Conservation (phyloP, 2,113 vertebrate genomes). For the Brachyhypopomus occidentalis region DNA sequence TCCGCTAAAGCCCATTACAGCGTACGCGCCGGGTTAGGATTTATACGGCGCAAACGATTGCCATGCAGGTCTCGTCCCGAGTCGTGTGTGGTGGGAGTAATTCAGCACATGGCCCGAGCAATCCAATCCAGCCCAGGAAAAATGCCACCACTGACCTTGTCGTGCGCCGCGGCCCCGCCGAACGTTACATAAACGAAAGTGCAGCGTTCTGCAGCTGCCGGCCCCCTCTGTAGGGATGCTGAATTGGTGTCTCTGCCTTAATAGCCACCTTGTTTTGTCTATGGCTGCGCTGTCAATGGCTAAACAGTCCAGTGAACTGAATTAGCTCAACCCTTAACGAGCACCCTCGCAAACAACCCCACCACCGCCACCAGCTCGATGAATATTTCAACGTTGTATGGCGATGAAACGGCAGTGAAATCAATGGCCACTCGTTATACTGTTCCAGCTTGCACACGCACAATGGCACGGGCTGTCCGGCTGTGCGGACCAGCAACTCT, state of each 20-base stretch:
- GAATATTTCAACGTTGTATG: slow-evolving; percentile 60
- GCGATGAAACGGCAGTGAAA: slow-evolving; percentile 55
- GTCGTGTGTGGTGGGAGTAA: not conserved
- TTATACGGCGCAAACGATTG: not conserved
- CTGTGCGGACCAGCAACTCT: not conserved
- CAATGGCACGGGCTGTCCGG: slow-evolving; percentile 36
- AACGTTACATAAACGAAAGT: slow-evolving; percentile 38
- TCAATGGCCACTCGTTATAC: slow-evolving; percentile 57
- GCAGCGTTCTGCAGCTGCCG: slow-evolving; percentile 5
- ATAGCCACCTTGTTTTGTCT: slow-evolving; percentile 50
- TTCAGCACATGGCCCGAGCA: not conserved
- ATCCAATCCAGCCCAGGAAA: not conserved
- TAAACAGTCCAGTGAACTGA: slow-evolving; percentile 63
- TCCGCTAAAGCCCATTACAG: not conserved
- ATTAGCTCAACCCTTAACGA: slow-evolving; percentile 59
- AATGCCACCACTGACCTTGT: slow-evolving; percentile 27
- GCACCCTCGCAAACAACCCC: slow-evolving; percentile 47
- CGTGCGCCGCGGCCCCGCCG: slow-evolving; percentile 20
- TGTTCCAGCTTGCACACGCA: slow-evolving; percentile 32
- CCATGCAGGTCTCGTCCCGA: slow-evolving; percentile 14
- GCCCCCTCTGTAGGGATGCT: not conserved
- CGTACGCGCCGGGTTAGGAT: not conserved
- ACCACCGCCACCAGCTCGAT: slow-evolving; percentile 7
- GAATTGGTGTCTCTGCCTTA: slow-evolving; percentile 40
- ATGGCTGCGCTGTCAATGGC: slow-evolving; percentile 53